Base-by-base conservation (phyloP, 2,113 vertebrate genomes). In the Daphoenositta chrysoptera region DNA sequence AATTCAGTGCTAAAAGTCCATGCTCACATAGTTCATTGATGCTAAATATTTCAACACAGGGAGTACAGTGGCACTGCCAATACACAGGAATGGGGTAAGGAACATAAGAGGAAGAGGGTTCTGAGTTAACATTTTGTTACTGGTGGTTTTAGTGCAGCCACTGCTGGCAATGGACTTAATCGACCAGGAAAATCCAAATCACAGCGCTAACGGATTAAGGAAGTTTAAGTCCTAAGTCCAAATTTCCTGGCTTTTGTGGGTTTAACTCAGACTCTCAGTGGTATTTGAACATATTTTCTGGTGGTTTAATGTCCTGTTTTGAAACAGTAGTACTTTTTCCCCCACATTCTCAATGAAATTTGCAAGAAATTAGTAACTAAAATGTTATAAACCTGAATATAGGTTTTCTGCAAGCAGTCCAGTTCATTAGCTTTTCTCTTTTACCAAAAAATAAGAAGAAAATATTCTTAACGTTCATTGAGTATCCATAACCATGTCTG, bases 171-270 rank as follows among this genome's bases (percentile, higher is more conserved):
- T 13, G 23, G 73, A 69, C 22, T 61, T 93, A 96, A 93, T 37
- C 72, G 60, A 90, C 56, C 27, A 50, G 54, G 85, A 95, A 94
- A 94, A 95, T 94, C 21, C 71, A 86, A 70, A 86, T 94, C 64
- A 35, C 44, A 80, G 56, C 19, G 65, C 85, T 95, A 96, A 93
- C 61, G 86, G n/a, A 91, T 91, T 95, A 83, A 85, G 94, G 85
- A 96, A 94, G 90, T 90, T 94, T 54, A 93, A 92, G 87, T 51
- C 75, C 60, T 88, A 96, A 93, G 12, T 71, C 51, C 78, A 60
- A 89, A 87, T 96, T 83, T 87, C 70, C 63, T 90, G 83, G 47
- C 35, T 95, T 96, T 86, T 91, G 82, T 64, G 93, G 89, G 66
- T 94, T 95, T 90, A 87, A 85, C 53, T 94, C 70, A 93, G 79